Conservation (phyloP, 2,888 invertebrate species). For the Craniophora ligustri region DNA sequence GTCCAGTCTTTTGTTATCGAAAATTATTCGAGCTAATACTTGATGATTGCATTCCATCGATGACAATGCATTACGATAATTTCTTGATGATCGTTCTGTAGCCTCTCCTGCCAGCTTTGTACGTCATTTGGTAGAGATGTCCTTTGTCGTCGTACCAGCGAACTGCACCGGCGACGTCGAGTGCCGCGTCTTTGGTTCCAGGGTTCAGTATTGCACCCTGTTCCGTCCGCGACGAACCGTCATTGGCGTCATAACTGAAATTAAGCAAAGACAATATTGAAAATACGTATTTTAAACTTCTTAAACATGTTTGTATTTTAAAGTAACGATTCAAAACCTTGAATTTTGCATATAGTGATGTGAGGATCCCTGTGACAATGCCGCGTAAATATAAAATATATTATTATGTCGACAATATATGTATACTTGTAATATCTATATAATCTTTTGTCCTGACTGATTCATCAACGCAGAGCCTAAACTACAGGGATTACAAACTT, state of each 20-base stretch:
- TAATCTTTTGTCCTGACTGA: too few species aligned
- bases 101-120: constrained; percentile 85
- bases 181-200: constrained; percentile 76
- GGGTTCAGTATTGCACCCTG: constrained; percentile 74
- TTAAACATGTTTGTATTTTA: too few species aligned
- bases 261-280: not conserved
- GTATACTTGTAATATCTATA: too few species aligned
- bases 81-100: constrained; percentile 83
- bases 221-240: constrained; percentile 87
- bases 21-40: constrained; percentile 51
- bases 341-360: too few species aligned
- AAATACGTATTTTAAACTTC: not conserved
- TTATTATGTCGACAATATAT: too few species aligned
- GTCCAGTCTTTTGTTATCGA: constrained; percentile 64
- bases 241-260: constrained; percentile 85
- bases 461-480: too few species aligned
- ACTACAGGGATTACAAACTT: too few species aligned
- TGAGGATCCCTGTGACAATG: too few species aligned
- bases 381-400: too few species aligned
- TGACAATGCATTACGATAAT: constrained; percentile 61
- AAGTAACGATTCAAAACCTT: too few species aligned
- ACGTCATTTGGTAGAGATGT: constrained; percentile 84
- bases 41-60: constrained; percentile 24
- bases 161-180: constrained; percentile 80
- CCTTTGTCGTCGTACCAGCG: constrained; percentile 84